Evolutionary conservation across 2,797 vertebrate genomes (phyloP).

Genomic region (Jordanella pulchra): DNA sequence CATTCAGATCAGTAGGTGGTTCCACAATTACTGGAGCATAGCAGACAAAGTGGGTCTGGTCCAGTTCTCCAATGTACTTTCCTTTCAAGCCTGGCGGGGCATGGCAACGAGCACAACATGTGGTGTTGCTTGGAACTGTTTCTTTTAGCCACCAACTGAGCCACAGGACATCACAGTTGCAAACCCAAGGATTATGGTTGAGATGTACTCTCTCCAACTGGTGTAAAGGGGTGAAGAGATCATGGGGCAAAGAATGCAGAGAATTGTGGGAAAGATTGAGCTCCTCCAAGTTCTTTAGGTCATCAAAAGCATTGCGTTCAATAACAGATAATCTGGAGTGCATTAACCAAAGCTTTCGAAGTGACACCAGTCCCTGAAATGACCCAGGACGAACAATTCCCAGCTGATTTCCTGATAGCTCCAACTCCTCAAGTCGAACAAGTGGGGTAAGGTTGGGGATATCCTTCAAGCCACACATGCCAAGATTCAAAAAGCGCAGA

Average conservation of each 20-base stretch:
- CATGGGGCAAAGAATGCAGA: conserved; percentile 92
- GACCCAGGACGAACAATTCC: conserved; percentile 91
- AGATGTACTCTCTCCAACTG: conserved; percentile 94
- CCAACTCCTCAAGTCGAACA: conserved; percentile 90
- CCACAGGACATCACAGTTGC: conserved; percentile 97
- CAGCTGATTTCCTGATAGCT: conserved; percentile 92
- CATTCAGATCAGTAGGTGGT: conserved; percentile 94
- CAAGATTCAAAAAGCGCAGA: conserved; percentile 93
- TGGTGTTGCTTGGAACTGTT: conserved; percentile 95
- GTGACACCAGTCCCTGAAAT: conserved; percentile 90
- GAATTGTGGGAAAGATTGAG: conserved; percentile 96
- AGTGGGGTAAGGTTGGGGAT: conserved; percentile 94
- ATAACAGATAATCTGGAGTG: conserved; percentile 92
- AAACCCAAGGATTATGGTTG: conserved; percentile 97
- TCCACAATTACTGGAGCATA: conserved; percentile 97
- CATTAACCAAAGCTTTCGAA: conserved; percentile 96
- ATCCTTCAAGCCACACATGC: conserved; percentile 96
- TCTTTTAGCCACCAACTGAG: conserved; percentile 98
- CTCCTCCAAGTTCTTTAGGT: conserved; percentile 94
- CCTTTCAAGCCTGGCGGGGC: conserved; percentile 90
- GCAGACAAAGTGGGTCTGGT: conserved; percentile 95
- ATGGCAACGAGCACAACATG: conserved; percentile 95
- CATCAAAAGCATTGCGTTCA: conserved; percentile 95
- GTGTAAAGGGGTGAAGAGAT: conserved; percentile 95
- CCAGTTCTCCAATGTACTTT: conserved; percentile 92